phyloP scores from a whole-genome alignment of 2,113 vertebrate species.

The Castor canadensis region DNA sequence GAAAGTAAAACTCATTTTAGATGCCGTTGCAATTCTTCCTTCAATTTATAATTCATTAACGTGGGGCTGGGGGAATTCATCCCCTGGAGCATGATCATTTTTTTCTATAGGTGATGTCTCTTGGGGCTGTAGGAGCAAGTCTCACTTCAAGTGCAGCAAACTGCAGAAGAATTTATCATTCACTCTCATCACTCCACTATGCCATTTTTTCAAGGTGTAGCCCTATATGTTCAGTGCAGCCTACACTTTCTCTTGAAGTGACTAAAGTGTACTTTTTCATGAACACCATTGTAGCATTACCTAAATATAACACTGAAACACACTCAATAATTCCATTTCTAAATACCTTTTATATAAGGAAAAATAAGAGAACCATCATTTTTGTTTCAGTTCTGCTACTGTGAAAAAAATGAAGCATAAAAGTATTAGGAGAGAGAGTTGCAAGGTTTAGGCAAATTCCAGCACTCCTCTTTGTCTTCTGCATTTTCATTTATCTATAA shows the following conservation, averaged over 20 bases:
- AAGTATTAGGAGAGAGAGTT: background rate
- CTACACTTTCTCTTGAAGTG: background rate
- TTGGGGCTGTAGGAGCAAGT: background rate
- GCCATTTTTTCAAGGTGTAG: background rate
- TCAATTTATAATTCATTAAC: background rate
- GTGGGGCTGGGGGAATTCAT: accelerated
- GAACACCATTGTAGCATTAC: background rate
- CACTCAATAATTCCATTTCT: constrained; percentile 27
- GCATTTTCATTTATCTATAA: background rate
- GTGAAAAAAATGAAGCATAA: background rate
- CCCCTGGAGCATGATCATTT: background rate
- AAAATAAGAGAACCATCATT: background rate
- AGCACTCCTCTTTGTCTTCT: background rate
- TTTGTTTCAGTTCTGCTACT: constrained; percentile 36
- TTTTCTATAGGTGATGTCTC: background rate
- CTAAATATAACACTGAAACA: background rate
- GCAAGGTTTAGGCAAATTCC: background rate
- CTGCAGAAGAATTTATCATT: background rate
- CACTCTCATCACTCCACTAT: background rate
- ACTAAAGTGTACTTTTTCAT: background rate
- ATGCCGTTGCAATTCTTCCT: background rate
- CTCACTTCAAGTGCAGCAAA: background rate
- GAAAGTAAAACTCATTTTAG: background rate
- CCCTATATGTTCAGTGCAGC: background rate
- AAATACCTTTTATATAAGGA: constrained; percentile 9